These are phyloP conservation scores for Galeopterus variegatus DNA, from an alignment of 2,113 vertebrate species.

Conservation along the genomic window DNA sequence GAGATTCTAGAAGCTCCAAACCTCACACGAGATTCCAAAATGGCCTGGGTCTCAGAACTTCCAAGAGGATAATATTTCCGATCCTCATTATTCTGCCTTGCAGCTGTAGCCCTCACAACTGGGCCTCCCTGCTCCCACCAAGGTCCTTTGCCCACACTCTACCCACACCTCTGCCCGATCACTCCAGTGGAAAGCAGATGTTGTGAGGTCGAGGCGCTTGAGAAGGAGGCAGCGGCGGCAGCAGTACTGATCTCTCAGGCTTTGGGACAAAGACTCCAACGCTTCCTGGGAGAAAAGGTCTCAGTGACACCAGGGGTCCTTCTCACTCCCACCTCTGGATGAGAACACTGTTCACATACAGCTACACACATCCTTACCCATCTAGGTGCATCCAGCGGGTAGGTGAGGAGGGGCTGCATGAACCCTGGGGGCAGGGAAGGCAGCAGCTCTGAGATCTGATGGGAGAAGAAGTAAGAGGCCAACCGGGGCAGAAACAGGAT, in stretches of 20 bases:
- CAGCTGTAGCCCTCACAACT: not conserved
- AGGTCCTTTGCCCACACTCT: slow-evolving; percentile 79
- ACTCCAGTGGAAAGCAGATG: slow-evolving; percentile 94
- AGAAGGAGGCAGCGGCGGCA: slow-evolving; percentile 92
- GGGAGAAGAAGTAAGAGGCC: slow-evolving; percentile 34
- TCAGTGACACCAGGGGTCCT: not conserved
- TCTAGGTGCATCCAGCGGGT: slow-evolving; percentile 86
- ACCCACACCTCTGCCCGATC: slow-evolving; percentile 91
- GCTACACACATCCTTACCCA: slow-evolving; percentile 89
- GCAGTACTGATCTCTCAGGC: slow-evolving; percentile 89
- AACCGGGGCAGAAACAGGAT: not conserved
- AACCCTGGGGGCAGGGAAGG: slow-evolving; percentile 78
- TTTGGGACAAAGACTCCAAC: slow-evolving; percentile 86
- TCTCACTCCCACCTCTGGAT: not conserved
- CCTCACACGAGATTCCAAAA: slow-evolving; percentile 10
- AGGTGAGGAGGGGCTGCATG: slow-evolving; percentile 88
- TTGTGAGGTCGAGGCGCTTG: slow-evolving; percentile 93
- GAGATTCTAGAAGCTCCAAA: not conserved
- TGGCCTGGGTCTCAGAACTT: not conserved
- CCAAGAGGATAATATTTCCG: not conserved
- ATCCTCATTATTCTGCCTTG: not conserved
- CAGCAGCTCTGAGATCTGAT: slow-evolving; percentile 75
- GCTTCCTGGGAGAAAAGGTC: slow-evolving; percentile 81
- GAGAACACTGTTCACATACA: not conserved
- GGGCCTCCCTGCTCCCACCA: not conserved